Evolutionary conservation across 37 sponge, comb jelly and placozoan genomes (phyloP).

Genomic region (Aplysina aerophoba): DNA sequence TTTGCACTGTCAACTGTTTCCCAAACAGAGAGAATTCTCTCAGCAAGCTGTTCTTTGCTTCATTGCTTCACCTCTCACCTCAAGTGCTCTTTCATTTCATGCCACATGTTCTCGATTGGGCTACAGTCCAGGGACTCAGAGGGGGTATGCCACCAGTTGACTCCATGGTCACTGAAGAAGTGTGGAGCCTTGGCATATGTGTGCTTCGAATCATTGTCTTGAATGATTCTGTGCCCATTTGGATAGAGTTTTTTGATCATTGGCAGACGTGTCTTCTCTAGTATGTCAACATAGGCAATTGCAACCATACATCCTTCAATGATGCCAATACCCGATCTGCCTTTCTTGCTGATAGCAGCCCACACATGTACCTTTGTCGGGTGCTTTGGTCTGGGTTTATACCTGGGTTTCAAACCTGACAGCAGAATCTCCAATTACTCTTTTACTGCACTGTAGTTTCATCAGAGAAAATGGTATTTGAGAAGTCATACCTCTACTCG

Average conservation of each 20-base stretch:
- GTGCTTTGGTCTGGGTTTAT: not conserved
- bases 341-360: slow-evolving; percentile 13
- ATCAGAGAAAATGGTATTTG: no score
- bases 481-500: no score
- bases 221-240: not conserved
- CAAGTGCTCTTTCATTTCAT: slow-evolving; percentile 17
- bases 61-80: not conserved
- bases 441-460: no score
- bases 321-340: not conserved
- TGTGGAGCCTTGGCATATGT: not conserved
- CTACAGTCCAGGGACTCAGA: not conserved
- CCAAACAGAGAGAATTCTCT: not conserved
- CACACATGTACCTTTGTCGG: not conserved
- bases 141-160: slow-evolving; percentile 11
- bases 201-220: not conserved
- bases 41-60: not conserved
- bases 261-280: not conserved
- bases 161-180: not conserved
- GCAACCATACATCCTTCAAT: not conserved
- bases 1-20: not conserved
- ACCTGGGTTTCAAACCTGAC: no score
- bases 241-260: not conserved
- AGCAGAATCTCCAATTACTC: no score
- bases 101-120: slow-evolving; percentile 1
- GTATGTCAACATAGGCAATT: not conserved